phyloP scores from a whole-genome alignment of 2,113 vertebrate species.

The Apodemus sylvaticus region DNA sequence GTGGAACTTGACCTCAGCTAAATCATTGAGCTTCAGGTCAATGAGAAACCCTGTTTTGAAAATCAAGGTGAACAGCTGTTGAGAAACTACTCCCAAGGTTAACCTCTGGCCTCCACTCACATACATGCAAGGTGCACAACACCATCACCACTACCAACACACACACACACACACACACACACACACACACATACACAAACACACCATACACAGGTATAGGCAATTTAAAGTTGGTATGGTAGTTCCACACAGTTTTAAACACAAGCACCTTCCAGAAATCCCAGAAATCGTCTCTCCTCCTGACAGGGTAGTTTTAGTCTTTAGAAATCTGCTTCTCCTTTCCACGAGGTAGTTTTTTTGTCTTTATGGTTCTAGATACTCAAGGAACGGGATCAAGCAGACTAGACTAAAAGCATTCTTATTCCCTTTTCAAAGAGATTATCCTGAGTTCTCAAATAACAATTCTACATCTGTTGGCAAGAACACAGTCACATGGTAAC shows the following conservation, averaged over 20 bases:
- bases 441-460: background rate
- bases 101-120: background rate
- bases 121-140: background rate
- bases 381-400: background rate
- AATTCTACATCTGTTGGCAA: background rate
- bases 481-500: background rate
- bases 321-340: background rate
- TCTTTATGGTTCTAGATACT: background rate
- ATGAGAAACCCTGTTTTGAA: background rate
- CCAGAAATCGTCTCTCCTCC: background rate
- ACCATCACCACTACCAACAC: background rate
- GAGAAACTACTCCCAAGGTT: background rate
- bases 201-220: background rate
- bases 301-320: background rate
- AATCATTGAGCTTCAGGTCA: background rate
- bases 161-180: background rate
- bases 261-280: background rate
- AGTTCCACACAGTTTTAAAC: background rate
- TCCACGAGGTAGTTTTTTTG: background rate
- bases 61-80: background rate
- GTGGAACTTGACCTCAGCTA: background rate
- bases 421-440: background rate
- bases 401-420: background rate
- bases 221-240: background rate
- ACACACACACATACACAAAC: background rate